A percentile compares a stretch with the other conserved stretches of the same genome.
Evolutionary conservation across 2,888 invertebrate genomes (phyloP).

Genomic region (Saturnia pavonia): DNA sequence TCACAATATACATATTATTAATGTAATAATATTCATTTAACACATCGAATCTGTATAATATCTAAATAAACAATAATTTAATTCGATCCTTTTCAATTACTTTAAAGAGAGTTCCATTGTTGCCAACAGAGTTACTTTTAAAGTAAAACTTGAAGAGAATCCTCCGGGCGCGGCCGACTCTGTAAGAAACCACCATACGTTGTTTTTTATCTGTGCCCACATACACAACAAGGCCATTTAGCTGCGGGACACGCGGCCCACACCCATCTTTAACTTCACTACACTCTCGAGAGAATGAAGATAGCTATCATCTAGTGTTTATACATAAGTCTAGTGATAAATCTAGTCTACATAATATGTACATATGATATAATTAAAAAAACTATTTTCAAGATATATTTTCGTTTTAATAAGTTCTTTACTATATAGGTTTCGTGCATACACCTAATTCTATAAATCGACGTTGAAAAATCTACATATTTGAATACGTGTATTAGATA

Average conservation of each 20-base stretch:
- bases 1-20: neutral
- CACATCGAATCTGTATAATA: no score
- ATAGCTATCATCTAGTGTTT: neutral
- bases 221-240: conserved; percentile 64
- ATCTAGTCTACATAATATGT: no score
- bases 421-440: no score
- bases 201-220: conserved; percentile 40
- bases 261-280: conserved; percentile 29
- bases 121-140: neutral
- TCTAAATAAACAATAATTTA: no score
- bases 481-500: no score
- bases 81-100: no score
- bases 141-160: neutral
- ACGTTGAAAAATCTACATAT: no score
- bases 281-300: neutral
- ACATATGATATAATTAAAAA: neutral
- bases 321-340: no score
- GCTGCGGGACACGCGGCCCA: conserved; percentile 55
- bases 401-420: neutral
- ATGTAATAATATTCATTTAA: no score
- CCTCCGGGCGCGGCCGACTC: neutral
- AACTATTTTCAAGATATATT: neutral
- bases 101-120: neutral
- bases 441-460: no score
- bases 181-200: conserved; percentile 3